Percentiles rank a stretch among this genome's conserved stretches.
These are phyloP conservation scores for Noctua fimbriata DNA, from an alignment of 2,888 invertebrate species.

Conservation along the genomic window DNA sequence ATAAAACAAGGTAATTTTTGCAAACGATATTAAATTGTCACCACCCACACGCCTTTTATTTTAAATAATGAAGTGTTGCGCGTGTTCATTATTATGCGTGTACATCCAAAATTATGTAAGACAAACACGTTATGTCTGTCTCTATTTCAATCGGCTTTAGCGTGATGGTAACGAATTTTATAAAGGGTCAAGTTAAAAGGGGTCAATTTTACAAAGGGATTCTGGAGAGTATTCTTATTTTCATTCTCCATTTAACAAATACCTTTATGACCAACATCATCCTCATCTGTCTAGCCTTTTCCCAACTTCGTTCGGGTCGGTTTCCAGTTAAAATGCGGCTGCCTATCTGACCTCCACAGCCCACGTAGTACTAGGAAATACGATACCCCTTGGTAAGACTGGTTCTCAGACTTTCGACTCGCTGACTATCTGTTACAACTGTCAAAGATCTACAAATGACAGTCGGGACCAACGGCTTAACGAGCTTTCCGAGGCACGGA, in stretches of 20 bases:
- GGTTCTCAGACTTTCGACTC: no score
- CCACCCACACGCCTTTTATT: not conserved
- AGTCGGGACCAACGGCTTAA: no score
- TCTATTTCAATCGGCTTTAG: not conserved
- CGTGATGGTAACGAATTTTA: not conserved
- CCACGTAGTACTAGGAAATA: no score
- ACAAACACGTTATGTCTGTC: not conserved
- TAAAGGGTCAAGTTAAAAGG: not conserved
- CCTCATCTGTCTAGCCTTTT: no score
- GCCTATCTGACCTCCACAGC: no score
- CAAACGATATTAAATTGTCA: no score
- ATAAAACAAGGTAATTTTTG: constrained; percentile 14
- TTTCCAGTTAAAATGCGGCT: no score
- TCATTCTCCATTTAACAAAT: not conserved
- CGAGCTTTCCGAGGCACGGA: no score
- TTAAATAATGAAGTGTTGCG: not conserved
- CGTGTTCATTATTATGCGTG: not conserved
- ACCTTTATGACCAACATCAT: not conserved
- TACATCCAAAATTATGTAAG: not conserved
- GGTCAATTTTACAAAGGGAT: not conserved
- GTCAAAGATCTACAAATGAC: no score
- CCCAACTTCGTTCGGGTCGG: no score
- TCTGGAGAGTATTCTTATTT: not conserved
- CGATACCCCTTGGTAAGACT: no score
- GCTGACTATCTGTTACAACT: no score